Conservation (phyloP, 2,113 vertebrate genomes). For the Chunga burmeisteri region DNA sequence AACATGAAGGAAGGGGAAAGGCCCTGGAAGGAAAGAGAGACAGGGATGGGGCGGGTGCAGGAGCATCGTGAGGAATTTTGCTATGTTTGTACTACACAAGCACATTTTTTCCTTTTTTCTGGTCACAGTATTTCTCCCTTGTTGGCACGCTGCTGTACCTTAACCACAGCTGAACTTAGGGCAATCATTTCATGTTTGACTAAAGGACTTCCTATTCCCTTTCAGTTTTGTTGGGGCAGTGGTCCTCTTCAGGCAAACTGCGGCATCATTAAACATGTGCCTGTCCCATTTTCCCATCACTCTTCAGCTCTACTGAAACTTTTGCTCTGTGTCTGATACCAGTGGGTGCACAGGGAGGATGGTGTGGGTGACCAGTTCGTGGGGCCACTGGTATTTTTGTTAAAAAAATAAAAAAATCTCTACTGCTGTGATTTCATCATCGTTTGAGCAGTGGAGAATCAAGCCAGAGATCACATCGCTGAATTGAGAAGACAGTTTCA, state of each 20-base stretch:
- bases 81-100: neutral
- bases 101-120: neutral
- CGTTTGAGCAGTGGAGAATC: neutral
- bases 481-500: neutral
- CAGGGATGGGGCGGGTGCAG: neutral
- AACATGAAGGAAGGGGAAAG: neutral
- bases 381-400: neutral
- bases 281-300: neutral
- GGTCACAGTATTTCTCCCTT: neutral
- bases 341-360: accelerated
- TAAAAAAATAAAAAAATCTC: neutral
- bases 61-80: neutral
- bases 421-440: neutral
- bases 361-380: neutral
- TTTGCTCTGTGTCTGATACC: neutral
- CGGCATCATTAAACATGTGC: neutral
- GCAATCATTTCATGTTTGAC: neutral
- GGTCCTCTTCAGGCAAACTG: neutral
- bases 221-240: neutral
- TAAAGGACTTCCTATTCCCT: neutral
- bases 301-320: neutral
- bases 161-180: neutral
- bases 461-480: neutral
- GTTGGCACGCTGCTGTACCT: neutral
- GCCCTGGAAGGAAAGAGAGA: neutral